These are phyloP conservation scores for Rhabdomys pumilio DNA, from an alignment of 2,797 vertebrate species.

Conservation along the genomic window DNA sequence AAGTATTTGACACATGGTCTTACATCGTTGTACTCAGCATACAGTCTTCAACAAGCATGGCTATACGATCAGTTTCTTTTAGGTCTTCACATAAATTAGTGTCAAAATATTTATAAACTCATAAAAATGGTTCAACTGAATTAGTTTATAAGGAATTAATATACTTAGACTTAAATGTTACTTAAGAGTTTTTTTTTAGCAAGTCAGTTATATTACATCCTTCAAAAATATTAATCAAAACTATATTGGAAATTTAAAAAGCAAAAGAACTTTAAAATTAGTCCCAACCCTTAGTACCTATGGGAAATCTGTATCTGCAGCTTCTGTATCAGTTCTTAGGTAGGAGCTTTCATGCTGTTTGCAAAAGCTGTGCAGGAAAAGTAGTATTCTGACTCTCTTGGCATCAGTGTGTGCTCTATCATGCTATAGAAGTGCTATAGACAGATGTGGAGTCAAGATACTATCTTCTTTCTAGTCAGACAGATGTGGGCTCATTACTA, in stretches of 20 bases:
- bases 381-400: not conserved
- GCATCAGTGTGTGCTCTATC: not conserved
- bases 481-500: not conserved
- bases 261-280: not conserved
- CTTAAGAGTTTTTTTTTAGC: not conserved
- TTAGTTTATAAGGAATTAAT: slow-evolving; percentile 7
- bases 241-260: not conserved
- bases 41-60: not conserved
- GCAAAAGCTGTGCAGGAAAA: not conserved
- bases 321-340: not conserved
- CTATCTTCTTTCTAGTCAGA: not conserved
- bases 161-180: slow-evolving; percentile 22
- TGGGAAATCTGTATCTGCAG: not conserved
- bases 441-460: not conserved
- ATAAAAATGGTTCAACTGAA: not conserved
- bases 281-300: not conserved
- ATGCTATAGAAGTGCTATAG: too few species aligned
- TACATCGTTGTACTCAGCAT: not conserved
- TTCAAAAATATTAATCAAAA: slow-evolving; percentile 19
- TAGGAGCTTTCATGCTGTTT: not conserved
- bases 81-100: not conserved
- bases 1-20: not conserved
- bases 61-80: not conserved
- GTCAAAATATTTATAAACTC: slow-evolving; percentile 13
- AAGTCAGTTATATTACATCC: not conserved